phyloP scores from a whole-genome alignment of 2,797 vertebrate species.

The Geotrypetes seraphini region DNA sequence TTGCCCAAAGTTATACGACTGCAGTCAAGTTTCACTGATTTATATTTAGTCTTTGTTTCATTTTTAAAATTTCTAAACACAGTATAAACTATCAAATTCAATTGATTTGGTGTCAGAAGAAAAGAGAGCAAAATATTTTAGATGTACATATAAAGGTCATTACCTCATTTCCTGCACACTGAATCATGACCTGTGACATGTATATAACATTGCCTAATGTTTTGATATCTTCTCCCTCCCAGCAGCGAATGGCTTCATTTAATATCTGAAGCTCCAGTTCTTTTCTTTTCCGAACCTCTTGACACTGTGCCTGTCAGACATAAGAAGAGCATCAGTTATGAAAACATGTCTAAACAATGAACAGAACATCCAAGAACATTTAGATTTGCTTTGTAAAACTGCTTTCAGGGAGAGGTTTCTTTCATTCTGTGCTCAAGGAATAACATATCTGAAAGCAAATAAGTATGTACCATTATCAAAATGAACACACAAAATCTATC shows the following conservation, averaged over 20 bases:
- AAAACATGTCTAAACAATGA: no score
- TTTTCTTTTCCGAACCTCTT: conserved; percentile 92
- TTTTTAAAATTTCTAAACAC: background rate
- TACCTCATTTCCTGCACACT: conserved; percentile 87
- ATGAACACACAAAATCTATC: no score
- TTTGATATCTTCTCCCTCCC: conserved; percentile 94
- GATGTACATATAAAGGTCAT: conserved; percentile 2
- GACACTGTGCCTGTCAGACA: conserved; percentile 74
- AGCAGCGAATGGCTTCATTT: conserved; percentile 85
- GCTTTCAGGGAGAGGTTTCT: no score
- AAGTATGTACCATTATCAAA: no score
- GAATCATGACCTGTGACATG: conserved; percentile 92
- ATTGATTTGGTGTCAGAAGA: background rate
- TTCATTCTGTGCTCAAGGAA: no score
- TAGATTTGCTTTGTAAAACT: no score
- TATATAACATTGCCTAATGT: conserved; percentile 81
- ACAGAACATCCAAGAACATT: no score
- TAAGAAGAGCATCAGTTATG: background rate
- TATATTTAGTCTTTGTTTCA: background rate
- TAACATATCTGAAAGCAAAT: no score
- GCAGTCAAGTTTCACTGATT: no score
- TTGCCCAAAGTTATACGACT: no score
- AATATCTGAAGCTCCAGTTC: conserved; percentile 94
- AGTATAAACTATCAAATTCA: background rate
- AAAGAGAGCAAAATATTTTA: background rate